phyloP scores from a whole-genome alignment of 2,888 invertebrate genomes.

The Argynnis bischoffii region DNA sequence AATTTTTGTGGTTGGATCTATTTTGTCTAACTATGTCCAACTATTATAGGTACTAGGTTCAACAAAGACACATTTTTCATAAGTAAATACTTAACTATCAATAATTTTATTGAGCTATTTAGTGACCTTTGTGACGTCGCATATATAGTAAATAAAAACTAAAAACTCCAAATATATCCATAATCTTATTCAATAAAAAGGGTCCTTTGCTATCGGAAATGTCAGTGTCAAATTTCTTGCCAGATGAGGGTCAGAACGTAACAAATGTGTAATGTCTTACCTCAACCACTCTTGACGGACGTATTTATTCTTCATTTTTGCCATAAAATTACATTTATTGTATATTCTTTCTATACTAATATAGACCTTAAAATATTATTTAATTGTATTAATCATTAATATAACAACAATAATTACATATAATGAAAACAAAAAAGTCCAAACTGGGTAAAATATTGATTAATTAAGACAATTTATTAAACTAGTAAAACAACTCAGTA shows the following conservation, averaged over 20 bases:
- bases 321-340: neutral
- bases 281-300: constrained; percentile 12
- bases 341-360: neutral
- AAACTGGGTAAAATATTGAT: no score
- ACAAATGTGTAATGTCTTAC: constrained; percentile 19
- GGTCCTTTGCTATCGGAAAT: constrained; percentile 19
- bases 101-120: neutral
- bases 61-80: no score
- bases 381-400: neutral
- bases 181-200: constrained; percentile 20
- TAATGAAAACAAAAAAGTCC: no score
- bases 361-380: neutral
- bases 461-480: no score
- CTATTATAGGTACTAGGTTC: no score
- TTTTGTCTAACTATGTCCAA: no score
- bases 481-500: no score
- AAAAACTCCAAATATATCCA: constrained; percentile 9
- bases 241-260: constrained; percentile 23
- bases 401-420: neutral
- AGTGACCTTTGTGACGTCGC: neutral
- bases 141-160: constrained; percentile 4
- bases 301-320: constrained; percentile 14
- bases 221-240: constrained; percentile 22
- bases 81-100: neutral
- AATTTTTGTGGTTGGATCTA: no score